Evolutionary conservation across 2,113 vertebrate genomes (phyloP).

Genomic region (Entelurus aequoreus): DNA sequence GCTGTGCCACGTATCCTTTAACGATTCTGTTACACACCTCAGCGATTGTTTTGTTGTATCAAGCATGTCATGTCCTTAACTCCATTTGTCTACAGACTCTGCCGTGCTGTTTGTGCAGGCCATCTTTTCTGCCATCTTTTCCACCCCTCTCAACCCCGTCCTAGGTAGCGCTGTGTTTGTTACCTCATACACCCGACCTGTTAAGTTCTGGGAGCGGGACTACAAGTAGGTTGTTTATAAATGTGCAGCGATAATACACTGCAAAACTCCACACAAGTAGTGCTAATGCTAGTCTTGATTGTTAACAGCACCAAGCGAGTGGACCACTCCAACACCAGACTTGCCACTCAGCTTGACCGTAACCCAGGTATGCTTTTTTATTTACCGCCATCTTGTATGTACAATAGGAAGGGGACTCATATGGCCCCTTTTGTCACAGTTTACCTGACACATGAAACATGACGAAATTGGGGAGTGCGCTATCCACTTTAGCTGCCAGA

Average conservation of each 20-base stretch:
- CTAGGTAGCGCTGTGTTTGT: conserved; percentile 87
- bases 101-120: conserved; percentile 88
- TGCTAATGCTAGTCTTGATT: conserved; percentile 16
- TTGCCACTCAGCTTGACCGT: conserved; percentile 85
- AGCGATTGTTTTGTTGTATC: background rate
- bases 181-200: conserved; percentile 85
- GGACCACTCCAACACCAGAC: conserved; percentile 87
- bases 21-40: no score
- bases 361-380: conserved; percentile 74
- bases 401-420: no score
- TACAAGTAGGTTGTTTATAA: conserved; percentile 77
- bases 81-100: conserved; percentile 69
- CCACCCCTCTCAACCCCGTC: conserved; percentile 85
- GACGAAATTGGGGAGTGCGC: no score
- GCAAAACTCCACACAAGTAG: background rate
- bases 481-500: no score
- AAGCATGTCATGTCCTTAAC: conserved; percentile 51
- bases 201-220: conserved; percentile 90
- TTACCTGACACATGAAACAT: no score
- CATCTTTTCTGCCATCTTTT: conserved; percentile 82
- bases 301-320: conserved; percentile 82
- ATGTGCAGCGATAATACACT: background rate
- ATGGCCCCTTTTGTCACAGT: no score
- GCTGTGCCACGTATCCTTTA: conserved; percentile 88
- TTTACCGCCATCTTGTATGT: background rate